Evolutionary conservation across 2,888 invertebrate species (phyloP).

Genomic region (Coleophora deauratella): DNA sequence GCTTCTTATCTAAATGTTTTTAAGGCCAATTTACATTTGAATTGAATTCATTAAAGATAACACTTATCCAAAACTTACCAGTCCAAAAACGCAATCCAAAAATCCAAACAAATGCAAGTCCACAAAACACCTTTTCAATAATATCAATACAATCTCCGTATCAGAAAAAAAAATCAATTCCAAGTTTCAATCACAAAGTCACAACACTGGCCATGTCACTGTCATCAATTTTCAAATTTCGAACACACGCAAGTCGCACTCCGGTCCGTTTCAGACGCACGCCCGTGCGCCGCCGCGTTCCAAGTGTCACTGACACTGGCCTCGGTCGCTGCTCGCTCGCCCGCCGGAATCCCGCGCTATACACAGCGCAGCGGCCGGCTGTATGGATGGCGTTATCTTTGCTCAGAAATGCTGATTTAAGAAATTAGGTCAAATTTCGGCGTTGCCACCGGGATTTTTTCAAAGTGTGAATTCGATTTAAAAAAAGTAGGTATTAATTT

Average conservation of each 20-base stretch:
- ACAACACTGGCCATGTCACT: constrained; percentile 54
- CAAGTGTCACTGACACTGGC: constrained; percentile 64
- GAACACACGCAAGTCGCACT: constrained; percentile 38
- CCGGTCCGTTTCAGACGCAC: constrained; percentile 30
- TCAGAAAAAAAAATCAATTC: constrained; percentile 6
- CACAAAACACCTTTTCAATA: constrained; percentile 27
- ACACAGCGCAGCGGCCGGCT: constrained; percentile 19
- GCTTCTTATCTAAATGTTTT: too few species aligned
- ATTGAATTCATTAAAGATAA: not conserved
- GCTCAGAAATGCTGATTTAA: constrained; percentile 52
- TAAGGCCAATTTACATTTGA: too few species aligned
- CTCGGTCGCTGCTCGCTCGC: constrained; percentile 30
- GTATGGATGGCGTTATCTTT: too few species aligned
- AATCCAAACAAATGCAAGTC: constrained; percentile 30
- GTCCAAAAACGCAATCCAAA: constrained; percentile 70
- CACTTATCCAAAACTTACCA: constrained; percentile 35
- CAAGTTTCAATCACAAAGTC: constrained; percentile 17
- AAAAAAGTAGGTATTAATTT: too few species aligned
- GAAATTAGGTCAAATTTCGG: constrained; percentile 51
- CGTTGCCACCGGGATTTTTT: not conserved
- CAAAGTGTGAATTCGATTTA: too few species aligned
- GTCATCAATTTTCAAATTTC: constrained; percentile 40
- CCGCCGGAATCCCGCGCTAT: constrained; percentile 33
- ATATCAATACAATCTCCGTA: too few species aligned
- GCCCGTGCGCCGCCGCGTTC: constrained; percentile 37